Evolutionary conservation across 2,113 vertebrate species (phyloP), one percentile per base, ranked within the genome.

Genomic region (Gallinago jamesoni): DNA sequence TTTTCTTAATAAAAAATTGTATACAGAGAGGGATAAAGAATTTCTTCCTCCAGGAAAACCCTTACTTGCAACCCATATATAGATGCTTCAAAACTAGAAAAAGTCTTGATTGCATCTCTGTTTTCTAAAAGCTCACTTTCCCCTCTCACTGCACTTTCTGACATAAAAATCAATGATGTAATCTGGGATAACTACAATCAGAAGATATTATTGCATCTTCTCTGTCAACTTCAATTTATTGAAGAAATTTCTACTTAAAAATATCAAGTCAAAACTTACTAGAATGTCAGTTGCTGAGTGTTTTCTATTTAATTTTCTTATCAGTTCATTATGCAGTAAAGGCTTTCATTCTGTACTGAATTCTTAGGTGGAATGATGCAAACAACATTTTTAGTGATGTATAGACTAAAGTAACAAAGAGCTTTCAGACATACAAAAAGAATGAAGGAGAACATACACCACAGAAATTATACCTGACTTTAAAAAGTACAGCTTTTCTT

Each of bases 31-130:
- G 33, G 92, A 89, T 41, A 41, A 75, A 66, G 5, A 33, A 60
- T 31, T 64, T 78, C 0, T 1, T 63, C 2, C 47, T 37, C 10
- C 5, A 20, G 8, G 30, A 73, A 90, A n/a, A 3, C 1, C 3
- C 3, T 41, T 41, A 66, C 22, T 50, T 79, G 18, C 7, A 59
- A 39, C 14, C 28, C 27, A 52, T 30, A 7, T 24, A 45, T 27
- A 69, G 28, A 70, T 50, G 8, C 2, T 64, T 48, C 13, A 27
- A 8, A 89, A 52, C 10, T 41, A 16, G 24, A 45, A 56, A 8
- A 8, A 22, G 3, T 31, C 13, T 53, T 63, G 16, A 47, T 33
- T 67, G 7, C 62, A 64, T 12, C 27, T 20, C 7, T 69, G 6
- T 74, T 72, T 84, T 81, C 67, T 59, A 43, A 81, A 87, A 5